These are phyloP conservation scores for Caenorhabditis sp. DNA, from an alignment of 2,888 invertebrate genomes.

Conservation along the genomic window DNA sequence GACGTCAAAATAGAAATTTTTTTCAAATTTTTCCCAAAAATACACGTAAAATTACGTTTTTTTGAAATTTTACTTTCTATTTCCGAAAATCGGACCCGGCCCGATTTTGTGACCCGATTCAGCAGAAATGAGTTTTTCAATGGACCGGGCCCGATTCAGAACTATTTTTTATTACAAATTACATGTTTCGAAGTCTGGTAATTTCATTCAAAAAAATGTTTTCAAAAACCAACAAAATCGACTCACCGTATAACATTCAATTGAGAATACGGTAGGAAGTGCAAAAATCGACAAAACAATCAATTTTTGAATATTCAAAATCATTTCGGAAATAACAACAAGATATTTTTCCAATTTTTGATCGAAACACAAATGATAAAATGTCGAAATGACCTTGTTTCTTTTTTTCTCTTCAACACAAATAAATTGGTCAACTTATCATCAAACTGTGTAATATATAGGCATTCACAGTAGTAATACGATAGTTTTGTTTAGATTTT, in stretches of 20 bases:
- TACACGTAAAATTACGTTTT: no score
- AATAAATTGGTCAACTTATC: neutral
- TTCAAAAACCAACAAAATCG: no score
- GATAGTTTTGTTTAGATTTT: neutral
- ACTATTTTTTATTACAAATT: no score
- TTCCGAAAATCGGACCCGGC: no score
- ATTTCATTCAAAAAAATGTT: no score
- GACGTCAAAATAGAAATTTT: no score
- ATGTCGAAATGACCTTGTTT: neutral
- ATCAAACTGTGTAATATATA: neutral
- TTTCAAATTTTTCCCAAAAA: no score
- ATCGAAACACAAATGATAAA: neutral
- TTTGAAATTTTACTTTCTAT: no score
- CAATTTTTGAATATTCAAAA: neutral
- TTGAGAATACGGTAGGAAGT: neutral
- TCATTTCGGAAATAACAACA: neutral
- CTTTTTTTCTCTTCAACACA: neutral
- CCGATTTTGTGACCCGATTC: no score
- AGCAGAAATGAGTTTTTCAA: no score
- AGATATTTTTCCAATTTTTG: neutral
- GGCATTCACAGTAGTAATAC: neutral
- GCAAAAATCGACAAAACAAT: neutral
- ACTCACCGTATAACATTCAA: constrained; percentile 30
- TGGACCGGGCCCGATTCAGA: no score
- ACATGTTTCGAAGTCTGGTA: no score